These are phyloP conservation scores for Phymanthus crucifer DNA, from an alignment of 92 coral and sea anemone genomes.

Conservation along the genomic window DNA sequence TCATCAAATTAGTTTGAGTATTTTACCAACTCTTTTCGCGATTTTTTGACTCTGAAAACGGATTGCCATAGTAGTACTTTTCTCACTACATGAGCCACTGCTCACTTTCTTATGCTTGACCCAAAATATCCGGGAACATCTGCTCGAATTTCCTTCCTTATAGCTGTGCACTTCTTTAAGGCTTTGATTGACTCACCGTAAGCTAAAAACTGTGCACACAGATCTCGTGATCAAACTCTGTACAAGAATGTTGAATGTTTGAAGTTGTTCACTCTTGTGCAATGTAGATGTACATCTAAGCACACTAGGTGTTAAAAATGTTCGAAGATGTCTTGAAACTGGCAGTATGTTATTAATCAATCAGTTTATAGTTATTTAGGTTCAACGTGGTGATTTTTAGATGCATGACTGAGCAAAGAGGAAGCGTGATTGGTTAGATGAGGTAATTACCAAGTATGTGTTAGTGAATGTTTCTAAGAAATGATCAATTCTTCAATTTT, in stretches of 20 bases:
- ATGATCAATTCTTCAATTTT: not conserved
- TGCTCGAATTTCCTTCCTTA: not conserved
- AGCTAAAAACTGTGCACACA: not conserved
- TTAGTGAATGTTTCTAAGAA: not conserved
- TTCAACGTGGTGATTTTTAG: not conserved
- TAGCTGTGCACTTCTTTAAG: not conserved
- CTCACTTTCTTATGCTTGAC: not conserved
- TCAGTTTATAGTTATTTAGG: conserved; percentile 11
- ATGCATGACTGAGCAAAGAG: conserved; percentile 16
- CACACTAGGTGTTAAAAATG: not conserved
- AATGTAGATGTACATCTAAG: not conserved
- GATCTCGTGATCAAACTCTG: not conserved
- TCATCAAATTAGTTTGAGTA: not conserved
- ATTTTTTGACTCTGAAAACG: not conserved
- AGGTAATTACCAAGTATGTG: conserved; percentile 15
- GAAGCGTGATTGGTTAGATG: conserved; percentile 15
- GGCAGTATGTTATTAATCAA: not conserved
- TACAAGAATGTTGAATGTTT: not conserved
- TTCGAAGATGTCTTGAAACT: not conserved
- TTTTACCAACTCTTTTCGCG: not conserved
- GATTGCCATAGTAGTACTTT: not conserved
- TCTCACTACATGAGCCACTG: not conserved
- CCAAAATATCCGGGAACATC: conserved; percentile 1
- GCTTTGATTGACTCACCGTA: not conserved
- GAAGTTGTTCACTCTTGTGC: not conserved